Conservation (phyloP, 2,797 vertebrate species). For the Mareca strepera region DNA sequence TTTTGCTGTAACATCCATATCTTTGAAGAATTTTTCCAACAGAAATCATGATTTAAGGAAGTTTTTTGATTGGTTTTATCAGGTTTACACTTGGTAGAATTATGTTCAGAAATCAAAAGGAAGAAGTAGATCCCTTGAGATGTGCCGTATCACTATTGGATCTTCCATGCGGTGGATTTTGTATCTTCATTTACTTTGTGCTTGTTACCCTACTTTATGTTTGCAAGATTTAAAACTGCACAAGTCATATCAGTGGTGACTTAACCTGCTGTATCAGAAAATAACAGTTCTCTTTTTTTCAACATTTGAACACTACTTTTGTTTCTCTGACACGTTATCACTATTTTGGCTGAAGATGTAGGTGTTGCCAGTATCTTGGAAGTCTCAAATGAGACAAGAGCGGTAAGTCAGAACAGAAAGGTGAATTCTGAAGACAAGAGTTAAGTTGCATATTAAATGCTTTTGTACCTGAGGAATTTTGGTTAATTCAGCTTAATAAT, state of each 20-base stretch:
- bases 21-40: not conserved
- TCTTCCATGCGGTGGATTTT: not conserved
- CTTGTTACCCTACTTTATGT: not conserved
- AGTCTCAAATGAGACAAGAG: not conserved
- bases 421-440: not conserved
- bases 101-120: not conserved
- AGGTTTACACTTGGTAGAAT: not conserved
- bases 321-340: not conserved
- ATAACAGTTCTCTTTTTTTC: not conserved
- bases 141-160: fast-evolving
- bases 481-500: not conserved
- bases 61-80: not conserved
- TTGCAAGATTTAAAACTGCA: not conserved
- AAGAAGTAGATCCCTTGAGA: not conserved
- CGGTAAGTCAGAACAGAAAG: not conserved
- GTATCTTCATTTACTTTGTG: not conserved
- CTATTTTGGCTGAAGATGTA: not conserved
- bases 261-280: not conserved
- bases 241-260: not conserved
- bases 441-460: not conserved
- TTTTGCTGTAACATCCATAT: not conserved
- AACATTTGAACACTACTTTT: not conserved
- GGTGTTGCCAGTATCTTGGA: not conserved
- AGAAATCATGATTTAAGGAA: not conserved
- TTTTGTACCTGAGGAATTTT: not conserved